These are phyloP conservation scores for Erebia aethiops DNA, from an alignment of 2,888 invertebrate species.

Conservation along the genomic window DNA sequence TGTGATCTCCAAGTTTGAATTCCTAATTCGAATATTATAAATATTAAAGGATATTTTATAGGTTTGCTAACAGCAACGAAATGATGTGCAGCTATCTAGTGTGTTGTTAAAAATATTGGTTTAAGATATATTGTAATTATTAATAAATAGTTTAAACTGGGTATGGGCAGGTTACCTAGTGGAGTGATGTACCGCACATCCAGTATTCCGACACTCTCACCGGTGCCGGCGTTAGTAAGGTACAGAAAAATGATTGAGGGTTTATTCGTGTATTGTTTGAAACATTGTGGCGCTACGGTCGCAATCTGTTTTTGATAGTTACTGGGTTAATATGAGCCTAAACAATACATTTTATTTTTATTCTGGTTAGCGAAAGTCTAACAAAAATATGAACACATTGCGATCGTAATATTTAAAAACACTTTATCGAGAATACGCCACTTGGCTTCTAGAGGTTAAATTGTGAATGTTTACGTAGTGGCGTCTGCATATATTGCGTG, in stretches of 20 bases:
- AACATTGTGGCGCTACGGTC: slow-evolving; percentile 52
- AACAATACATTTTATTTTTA: background rate
- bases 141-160: slow-evolving; percentile 57
- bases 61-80: background rate
- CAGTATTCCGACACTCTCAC: slow-evolving; percentile 93
- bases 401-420: slow-evolving; percentile 51
- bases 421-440: slow-evolving; percentile 52
- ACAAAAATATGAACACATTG: slow-evolving; percentile 44
- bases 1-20: background rate
- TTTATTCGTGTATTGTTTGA: slow-evolving; percentile 66
- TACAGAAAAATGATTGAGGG: slow-evolving; percentile 68
- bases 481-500: slow-evolving; percentile 42
- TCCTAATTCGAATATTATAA: background rate
- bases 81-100: background rate
- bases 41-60: background rate
- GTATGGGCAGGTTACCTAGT: slow-evolving; percentile 80
- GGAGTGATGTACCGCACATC: slow-evolving; percentile 94
- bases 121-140: slow-evolving; percentile 11
- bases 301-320: slow-evolving; percentile 48
- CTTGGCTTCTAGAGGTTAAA: slow-evolving; percentile 52
- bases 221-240: slow-evolving; percentile 88
- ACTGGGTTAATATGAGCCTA: background rate
- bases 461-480: slow-evolving; percentile 53
- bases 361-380: background rate
- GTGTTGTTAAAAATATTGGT: background rate